phyloP scores from a whole-genome alignment of 1,140 invertebrate genomes.

The Hyles euphorbiae region DNA sequence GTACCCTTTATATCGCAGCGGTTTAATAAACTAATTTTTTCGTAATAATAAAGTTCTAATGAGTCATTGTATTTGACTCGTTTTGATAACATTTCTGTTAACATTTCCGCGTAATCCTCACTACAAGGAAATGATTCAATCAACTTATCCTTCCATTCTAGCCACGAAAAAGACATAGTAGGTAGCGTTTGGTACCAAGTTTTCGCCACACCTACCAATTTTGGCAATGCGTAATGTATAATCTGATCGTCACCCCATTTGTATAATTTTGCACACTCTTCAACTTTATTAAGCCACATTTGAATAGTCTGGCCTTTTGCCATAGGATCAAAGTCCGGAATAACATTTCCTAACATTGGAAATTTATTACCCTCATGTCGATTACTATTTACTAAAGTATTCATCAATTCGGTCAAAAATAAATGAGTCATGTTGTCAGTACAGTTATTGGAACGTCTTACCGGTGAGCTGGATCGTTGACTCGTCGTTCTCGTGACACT shows the following conservation, averaged over 20 bases:
- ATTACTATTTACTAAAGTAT: conserved; percentile 13
- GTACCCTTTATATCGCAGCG: conserved; percentile 6
- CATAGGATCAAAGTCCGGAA: conserved; percentile 35
- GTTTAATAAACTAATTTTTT: conserved; percentile 30
- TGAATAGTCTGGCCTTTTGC: conserved; percentile 18
- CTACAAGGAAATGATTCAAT: conserved; percentile 16
- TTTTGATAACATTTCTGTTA: conserved; percentile 25
- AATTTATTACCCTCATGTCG: conserved; percentile 21
- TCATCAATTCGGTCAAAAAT: conserved; percentile 17
- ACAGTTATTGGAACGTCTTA: no score
- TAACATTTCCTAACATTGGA: conserved; percentile 25
- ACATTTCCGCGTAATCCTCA: conserved; percentile 18
- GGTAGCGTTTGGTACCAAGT: conserved; percentile 23
- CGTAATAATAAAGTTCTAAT: conserved; percentile 31
- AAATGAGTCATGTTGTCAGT: no score
- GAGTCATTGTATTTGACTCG: conserved; percentile 24
- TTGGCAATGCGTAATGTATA: conserved; percentile 23
- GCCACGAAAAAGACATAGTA: conserved; percentile 19
- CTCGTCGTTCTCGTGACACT: no score
- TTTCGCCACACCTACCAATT: conserved; percentile 11
- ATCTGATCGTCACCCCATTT: conserved; percentile 14
- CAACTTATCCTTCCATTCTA: conserved; percentile 21
- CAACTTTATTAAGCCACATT: conserved; percentile 24
- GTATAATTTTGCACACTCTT: conserved; percentile 22
- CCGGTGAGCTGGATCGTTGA: no score